Conservation (phyloP, 2,888 invertebrate species). For the Gortyna flavago region DNA sequence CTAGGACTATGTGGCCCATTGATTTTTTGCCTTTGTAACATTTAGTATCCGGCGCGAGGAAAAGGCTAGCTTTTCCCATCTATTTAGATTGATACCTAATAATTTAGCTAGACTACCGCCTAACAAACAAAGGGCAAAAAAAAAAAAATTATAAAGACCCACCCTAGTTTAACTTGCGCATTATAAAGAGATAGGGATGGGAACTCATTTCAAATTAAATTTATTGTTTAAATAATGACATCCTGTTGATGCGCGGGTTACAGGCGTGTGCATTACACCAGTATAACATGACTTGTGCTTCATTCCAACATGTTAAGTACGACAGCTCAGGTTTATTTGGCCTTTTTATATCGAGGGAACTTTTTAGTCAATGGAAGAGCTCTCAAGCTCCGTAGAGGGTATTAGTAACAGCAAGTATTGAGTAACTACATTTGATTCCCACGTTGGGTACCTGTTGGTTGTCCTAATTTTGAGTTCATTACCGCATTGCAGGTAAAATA, state of each 20-base stretch:
- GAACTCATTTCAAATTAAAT: slow-evolving; percentile 81
- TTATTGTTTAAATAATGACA: slow-evolving; percentile 85
- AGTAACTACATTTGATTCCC: slow-evolving; percentile 31
- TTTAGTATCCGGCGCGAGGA: too few species aligned
- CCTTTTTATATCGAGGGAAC: background rate
- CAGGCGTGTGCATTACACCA: slow-evolving; percentile 42
- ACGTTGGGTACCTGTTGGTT: slow-evolving; percentile 7
- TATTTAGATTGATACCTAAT: too few species aligned
- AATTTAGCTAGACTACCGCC: background rate
- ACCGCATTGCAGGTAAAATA: background rate
- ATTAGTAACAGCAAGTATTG: slow-evolving; percentile 17
- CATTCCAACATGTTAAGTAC: background rate
- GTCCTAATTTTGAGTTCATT: background rate
- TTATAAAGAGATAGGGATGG: slow-evolving; percentile 54
- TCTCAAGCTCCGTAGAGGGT: slow-evolving; percentile 10
- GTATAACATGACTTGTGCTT: background rate
- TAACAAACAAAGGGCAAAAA: background rate
- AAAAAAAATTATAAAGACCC: background rate
- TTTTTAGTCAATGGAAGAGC: slow-evolving; percentile 12
- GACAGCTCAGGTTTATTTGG: slow-evolving; percentile 8
- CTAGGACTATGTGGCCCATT: too few species aligned
- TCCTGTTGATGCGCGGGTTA: slow-evolving; percentile 75
- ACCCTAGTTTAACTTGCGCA: slow-evolving; percentile 32
- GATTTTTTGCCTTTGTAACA: too few species aligned
- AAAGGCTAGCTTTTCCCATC: too few species aligned